Conservation (phyloP, 2,888 invertebrate genomes). For the Aspidiotus destructor region DNA sequence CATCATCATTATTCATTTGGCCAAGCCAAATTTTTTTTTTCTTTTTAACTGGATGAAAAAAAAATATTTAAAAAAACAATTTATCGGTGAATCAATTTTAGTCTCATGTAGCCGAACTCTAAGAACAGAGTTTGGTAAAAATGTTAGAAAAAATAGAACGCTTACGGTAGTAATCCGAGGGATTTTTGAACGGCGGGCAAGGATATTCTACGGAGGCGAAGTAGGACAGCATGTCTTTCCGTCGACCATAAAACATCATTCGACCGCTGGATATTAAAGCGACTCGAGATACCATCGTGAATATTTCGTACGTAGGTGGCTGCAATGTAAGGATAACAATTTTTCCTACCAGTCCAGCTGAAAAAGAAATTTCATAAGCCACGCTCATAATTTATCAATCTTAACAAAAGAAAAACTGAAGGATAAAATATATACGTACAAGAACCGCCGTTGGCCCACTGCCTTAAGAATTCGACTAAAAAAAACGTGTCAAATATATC, state of each 20-base stretch:
- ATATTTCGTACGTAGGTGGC: slow-evolving; percentile 90
- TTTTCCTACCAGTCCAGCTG: slow-evolving; percentile 47
- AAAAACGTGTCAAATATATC: slow-evolving; percentile 96
- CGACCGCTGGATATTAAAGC: slow-evolving; percentile 80
- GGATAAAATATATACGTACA: slow-evolving; percentile 35
- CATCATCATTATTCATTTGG: too few relatives aligned
- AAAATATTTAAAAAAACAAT: too few relatives aligned
- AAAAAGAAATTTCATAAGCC: slow-evolving; percentile 9
- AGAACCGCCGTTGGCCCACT: slow-evolving; percentile 58
- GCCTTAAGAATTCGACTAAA: slow-evolving; percentile 81
- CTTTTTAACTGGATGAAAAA: too few relatives aligned
- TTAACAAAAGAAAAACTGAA: slow-evolving; percentile 2
- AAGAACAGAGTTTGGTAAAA: neutral
- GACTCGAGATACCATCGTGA: slow-evolving; percentile 83
- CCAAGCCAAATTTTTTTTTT: too few relatives aligned
- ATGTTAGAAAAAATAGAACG: neutral
- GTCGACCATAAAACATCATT: slow-evolving; percentile 80
- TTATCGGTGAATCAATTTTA: too few relatives aligned
- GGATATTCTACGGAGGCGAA: slow-evolving; percentile 86
- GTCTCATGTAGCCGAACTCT: neutral
- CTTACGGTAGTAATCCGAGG: slow-evolving; percentile 90
- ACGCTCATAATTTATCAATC: slow-evolving; percentile 1
- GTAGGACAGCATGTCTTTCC: slow-evolving; percentile 84
- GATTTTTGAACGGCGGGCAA: slow-evolving; percentile 92
- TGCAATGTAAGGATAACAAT: slow-evolving; percentile 84